Evolutionary conservation across 2,113 vertebrate genomes (phyloP), one percentile per base, ranked within the genome.

Genomic region (Tauraco erythrolophus): DNA sequence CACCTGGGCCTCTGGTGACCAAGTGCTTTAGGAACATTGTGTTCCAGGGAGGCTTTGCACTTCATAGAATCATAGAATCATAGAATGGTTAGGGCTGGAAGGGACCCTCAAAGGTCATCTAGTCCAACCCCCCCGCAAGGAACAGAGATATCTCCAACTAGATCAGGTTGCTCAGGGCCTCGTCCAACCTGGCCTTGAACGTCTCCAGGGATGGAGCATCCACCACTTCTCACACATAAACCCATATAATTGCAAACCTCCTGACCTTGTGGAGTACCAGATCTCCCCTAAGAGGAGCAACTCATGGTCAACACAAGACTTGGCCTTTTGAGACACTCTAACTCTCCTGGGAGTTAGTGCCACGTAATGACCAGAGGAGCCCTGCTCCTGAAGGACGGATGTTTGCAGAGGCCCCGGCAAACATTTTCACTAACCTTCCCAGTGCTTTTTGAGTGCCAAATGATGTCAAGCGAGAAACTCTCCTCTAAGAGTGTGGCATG

Each of bases 251-350:
- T 35, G 41, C 11, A 74, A 78, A 37, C 19, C n/a, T 50, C 27
- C 48, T n/a, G 46, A 45, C 64, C 27, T 39, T 2, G 0, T n/a
- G 23, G 31, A 61, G 23, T 50, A 15, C 30, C 0, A 0, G 37
- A n/a, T 45, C 23, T 45, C 11, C 51, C 50, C 53, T 5, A 28
- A 68, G 31, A 46, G 12, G 18, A 39, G 18, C 35, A 51, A 7
- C 31, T 45, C 1, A 0, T 57, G 54, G 28, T 69, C 86, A 75
- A 24, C 17, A 22, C 7, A 6, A 61, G 48, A 24, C 37, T 23
- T 35, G 57, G 27, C 7, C 3, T 61, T 30, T 46, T 41, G 46
- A 62, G 71, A 41, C 70, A 41, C 39, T 3, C 21, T 15, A 13
- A 13, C 11, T 24, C 39, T 54, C 48, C 84, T 51, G 22, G 9